Evolutionary conservation across 2,113 vertebrate species (phyloP).

Genomic region (Psilopsiagon aymara): DNA sequence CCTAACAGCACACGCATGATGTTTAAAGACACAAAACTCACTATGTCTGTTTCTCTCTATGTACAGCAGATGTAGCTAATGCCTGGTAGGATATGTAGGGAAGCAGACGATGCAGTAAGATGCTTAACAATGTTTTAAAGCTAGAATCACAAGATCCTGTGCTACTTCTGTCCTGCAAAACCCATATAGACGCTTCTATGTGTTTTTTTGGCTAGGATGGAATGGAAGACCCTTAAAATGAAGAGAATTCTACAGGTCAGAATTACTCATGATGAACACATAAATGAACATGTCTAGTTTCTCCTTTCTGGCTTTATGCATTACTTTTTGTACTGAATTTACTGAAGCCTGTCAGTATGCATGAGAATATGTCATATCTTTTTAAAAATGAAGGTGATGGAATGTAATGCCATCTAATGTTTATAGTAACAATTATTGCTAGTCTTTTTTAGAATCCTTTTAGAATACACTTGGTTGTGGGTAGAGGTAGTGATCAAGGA

Average conservation of each 20-base stretch:
- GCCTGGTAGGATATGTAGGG: neutral
- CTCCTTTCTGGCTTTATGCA: neutral
- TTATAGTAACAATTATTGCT: neutral
- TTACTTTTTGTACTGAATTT: neutral
- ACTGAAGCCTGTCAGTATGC: neutral
- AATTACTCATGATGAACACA: neutral
- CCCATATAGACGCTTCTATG: accelerated
- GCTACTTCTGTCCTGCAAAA: neutral
- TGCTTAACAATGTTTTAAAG: neutral
- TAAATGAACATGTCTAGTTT: neutral
- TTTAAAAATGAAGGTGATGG: neutral
- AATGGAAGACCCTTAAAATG: neutral
- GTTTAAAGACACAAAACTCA: neutral
- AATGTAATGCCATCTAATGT: neutral
- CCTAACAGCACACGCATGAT: accelerated
- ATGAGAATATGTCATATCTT: neutral
- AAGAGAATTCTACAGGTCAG: neutral
- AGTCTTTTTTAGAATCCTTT: neutral
- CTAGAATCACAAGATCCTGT: neutral
- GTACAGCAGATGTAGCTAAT: neutral
- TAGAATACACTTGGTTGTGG: neutral
- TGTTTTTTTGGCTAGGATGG: neutral
- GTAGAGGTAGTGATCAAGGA: neutral
- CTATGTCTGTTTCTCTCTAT: neutral
- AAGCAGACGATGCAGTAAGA: neutral